A percentile compares a stretch with the other conserved stretches of the same genome.
Conservation (phyloP, 2,888 invertebrate species). For the Strigamia maritima region DNA sequence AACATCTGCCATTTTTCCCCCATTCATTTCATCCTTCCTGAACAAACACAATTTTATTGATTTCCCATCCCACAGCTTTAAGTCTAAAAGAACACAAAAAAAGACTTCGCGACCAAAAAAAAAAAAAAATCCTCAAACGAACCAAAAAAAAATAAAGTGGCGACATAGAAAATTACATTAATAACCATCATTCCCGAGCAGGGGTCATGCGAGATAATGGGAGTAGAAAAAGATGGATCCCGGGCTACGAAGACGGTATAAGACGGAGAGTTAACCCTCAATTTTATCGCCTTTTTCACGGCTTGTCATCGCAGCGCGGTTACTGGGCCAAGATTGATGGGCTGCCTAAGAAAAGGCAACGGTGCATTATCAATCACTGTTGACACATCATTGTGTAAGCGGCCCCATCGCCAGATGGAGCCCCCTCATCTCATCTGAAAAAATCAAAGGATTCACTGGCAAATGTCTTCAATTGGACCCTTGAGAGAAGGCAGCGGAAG, state of each 20-base stretch:
- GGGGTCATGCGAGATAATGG: not conserved
- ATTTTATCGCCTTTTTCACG: constrained; percentile 21
- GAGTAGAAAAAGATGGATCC: not conserved
- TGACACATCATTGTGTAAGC: constrained; percentile 24
- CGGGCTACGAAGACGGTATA: not conserved
- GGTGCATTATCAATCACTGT: constrained; percentile 24
- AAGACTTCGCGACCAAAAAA: not conserved
- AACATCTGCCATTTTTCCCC: not conserved
- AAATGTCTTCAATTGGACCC: constrained; percentile 21
- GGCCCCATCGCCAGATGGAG: constrained; percentile 18
- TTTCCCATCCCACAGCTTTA: not conserved
- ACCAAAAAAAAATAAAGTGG: not conserved
- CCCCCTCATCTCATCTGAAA: not conserved
- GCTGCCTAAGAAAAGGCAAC: constrained; percentile 5
- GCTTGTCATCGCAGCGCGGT: not conserved
- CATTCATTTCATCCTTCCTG: not conserved
- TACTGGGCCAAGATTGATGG: not conserved
- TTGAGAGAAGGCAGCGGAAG: not conserved
- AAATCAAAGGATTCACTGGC: constrained; percentile 22
- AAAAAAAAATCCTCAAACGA: not conserved
- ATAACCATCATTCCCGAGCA: not conserved
- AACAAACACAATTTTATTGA: not conserved
- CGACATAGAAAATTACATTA: not conserved
- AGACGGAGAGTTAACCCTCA: not conserved
- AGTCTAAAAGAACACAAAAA: not conserved